A percentile compares a stretch with the other conserved stretches of the same genome.
phyloP scores from a whole-genome alignment of 2,113 vertebrate genomes.

The Willisornis vidua region DNA sequence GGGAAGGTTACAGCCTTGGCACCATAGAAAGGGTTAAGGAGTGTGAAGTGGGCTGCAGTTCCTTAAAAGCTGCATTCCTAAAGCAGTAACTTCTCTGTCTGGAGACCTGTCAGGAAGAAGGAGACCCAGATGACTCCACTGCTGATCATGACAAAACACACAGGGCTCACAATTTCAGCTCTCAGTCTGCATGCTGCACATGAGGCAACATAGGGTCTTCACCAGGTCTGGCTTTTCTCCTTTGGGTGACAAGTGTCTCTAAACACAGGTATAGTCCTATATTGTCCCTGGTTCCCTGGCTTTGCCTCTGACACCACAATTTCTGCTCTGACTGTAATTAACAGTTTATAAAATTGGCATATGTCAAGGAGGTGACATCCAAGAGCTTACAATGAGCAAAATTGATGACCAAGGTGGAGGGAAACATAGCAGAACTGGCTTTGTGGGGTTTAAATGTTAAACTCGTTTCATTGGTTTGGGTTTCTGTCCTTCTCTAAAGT shows the following conservation, averaged over 20 bases:
- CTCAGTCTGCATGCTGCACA: rapidly evolving
- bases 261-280: not conserved
- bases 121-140: not conserved
- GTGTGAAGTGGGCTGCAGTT: slow-evolving; percentile 1
- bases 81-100: not conserved
- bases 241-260: not conserved
- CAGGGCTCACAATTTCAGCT: not conserved
- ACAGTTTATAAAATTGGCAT: not conserved
- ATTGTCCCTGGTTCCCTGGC: not conserved
- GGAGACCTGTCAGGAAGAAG: not conserved
- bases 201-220: not conserved
- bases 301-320: not conserved
- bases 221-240: not conserved
- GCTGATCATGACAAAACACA: not conserved
- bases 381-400: not conserved
- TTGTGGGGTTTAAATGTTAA: slow-evolving; percentile 47
- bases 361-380: not conserved
- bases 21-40: slow-evolving; percentile 7
- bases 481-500: not conserved
- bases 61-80: not conserved
- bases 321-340: not conserved
- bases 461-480: not conserved
- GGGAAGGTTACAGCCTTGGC: slow-evolving; percentile 18
- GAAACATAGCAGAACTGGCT: slow-evolving; percentile 1
- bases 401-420: not conserved